Conservation (phyloP, 2,797 vertebrate genomes). For the Dendrocincla tyrannina region DNA sequence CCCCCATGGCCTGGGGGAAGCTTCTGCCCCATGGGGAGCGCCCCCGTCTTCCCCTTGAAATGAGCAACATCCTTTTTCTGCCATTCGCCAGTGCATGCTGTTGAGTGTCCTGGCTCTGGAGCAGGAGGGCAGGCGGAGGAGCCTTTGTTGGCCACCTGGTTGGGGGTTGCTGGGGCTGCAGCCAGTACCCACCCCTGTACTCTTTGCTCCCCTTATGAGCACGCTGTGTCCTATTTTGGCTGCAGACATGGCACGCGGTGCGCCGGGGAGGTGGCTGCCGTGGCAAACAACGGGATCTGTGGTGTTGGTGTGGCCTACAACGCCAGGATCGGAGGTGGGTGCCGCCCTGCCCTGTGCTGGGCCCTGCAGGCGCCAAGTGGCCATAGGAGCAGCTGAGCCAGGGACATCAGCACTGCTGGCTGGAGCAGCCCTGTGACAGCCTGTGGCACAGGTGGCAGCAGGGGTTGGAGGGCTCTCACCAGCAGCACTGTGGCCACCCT, state of each 20-base stretch:
- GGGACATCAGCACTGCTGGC: neutral
- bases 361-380: fast-evolving
- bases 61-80: neutral
- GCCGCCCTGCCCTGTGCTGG: neutral
- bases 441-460: fast-evolving
- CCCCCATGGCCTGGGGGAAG: fast-evolving
- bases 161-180: neutral
- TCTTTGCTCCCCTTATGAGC: fast-evolving
- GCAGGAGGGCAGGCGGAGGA: neutral
- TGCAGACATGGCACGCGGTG: conserved; percentile 93
- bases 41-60: fast-evolving
- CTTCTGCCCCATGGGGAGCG: neutral
- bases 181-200: neutral
- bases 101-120: neutral
- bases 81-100: neutral
- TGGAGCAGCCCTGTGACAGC: neutral
- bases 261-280: conserved; percentile 93
- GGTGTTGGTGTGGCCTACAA: conserved; percentile 95
- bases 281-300: conserved; percentile 94
- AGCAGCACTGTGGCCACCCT: fast-evolving
- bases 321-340: conserved; percentile 80
- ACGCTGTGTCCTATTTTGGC: fast-evolving
- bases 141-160: fast-evolving
- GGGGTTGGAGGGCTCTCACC: neutral
- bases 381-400: fast-evolving